A percentile compares a stretch with the other conserved stretches of the same genome.
phyloP scores from a whole-genome alignment of 1,140 invertebrate species.

The Bradysia coprophila region DNA sequence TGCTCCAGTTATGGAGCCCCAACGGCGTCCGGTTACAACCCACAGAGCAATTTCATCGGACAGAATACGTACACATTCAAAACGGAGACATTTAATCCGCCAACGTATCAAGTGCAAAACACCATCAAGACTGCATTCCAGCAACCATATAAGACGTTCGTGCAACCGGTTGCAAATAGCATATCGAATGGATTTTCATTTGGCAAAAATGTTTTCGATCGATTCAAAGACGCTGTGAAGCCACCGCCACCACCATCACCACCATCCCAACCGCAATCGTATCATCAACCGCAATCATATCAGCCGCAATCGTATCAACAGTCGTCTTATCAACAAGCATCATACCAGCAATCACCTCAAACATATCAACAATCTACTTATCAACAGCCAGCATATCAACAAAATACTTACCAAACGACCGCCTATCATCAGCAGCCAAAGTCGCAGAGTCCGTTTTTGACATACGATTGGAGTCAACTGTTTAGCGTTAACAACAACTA shows the following conservation, averaged over 20 bases:
- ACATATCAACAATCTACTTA: background rate
- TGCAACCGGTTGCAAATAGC: background rate
- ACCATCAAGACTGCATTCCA: background rate
- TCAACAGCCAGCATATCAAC: background rate
- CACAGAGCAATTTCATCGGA: background rate
- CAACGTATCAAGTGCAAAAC: background rate
- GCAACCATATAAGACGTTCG: background rate
- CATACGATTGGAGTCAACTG: background rate
- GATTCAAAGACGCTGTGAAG: background rate
- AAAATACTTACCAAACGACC: background rate
- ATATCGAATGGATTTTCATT: background rate
- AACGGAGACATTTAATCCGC: background rate
- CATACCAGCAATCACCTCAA: background rate
- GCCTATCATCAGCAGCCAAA: background rate
- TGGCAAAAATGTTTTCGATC: background rate
- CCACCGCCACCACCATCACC: background rate
- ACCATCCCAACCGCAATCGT: background rate
- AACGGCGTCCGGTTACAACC: background rate
- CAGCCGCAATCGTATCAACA: background rate
- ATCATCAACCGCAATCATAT: background rate
- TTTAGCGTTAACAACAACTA: too few species aligned
- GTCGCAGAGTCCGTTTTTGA: background rate
- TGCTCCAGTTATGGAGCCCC: conserved; percentile 24
- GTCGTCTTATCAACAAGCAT: background rate
- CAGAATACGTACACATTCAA: conserved; percentile 2